phyloP scores from a whole-genome alignment of 2,797 vertebrate genomes.

The Atherinosoma microstoma region DNA sequence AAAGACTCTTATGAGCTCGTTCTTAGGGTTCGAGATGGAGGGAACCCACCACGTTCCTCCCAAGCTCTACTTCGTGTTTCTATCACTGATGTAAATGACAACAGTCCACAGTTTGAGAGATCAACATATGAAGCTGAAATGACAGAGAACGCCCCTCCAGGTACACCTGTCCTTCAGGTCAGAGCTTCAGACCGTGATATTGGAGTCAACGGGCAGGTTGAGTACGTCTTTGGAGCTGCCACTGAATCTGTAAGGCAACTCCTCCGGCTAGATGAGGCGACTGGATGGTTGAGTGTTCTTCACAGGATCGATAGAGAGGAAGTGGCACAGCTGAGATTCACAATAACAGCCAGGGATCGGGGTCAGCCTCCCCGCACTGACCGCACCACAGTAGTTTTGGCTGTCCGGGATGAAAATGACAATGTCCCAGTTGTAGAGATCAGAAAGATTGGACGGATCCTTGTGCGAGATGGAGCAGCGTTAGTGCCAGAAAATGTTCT shows the following conservation, averaged over 20 bases:
- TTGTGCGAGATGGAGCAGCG: slow-evolving; percentile 91
- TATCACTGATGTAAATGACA: slow-evolving; percentile 97
- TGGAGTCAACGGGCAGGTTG: slow-evolving; percentile 96
- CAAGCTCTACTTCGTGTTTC: slow-evolving; percentile 95
- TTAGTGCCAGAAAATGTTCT: slow-evolving; percentile 93
- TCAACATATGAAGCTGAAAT: slow-evolving; percentile 93
- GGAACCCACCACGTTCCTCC: slow-evolving; percentile 91
- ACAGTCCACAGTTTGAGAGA: slow-evolving; percentile 95
- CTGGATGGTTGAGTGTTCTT: slow-evolving; percentile 94
- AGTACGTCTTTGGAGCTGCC: slow-evolving; percentile 94
- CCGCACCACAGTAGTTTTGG: slow-evolving; percentile 92
- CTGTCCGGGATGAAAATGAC: slow-evolving; percentile 95
- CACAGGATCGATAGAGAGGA: slow-evolving; percentile 96
- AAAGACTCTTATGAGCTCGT: slow-evolving; percentile 95
- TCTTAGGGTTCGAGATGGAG: slow-evolving; percentile 93
- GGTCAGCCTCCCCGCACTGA: slow-evolving; percentile 94
- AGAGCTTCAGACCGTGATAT: slow-evolving; percentile 92
- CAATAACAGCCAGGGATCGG: slow-evolving; percentile 90
- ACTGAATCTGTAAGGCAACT: slow-evolving; percentile 91
- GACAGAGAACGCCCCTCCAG: slow-evolving; percentile 93
- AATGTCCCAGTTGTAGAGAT: slow-evolving; percentile 95
- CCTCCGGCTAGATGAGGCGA: slow-evolving; percentile 91
- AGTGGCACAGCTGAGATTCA: slow-evolving; percentile 93
- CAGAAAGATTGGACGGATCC: slow-evolving; percentile 95
- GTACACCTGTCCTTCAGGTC: slow-evolving; percentile 94